Evolutionary conservation across 2,888 invertebrate genomes (phyloP), one percentile per base, ranked within the genome.

Genomic region (Halictus quadricinctus): DNA sequence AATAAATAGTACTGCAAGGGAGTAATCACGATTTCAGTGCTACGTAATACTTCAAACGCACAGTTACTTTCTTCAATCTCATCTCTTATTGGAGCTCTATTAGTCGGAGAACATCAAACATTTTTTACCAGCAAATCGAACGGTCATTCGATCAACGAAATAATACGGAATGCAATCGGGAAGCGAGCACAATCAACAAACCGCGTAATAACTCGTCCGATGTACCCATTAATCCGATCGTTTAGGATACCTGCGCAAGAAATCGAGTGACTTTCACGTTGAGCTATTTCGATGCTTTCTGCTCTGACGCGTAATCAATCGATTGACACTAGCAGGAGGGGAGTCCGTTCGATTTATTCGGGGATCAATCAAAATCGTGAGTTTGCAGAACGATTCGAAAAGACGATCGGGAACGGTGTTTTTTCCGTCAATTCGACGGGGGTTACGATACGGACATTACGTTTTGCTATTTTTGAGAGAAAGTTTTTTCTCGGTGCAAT

Each of bases 251-350:
- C 58, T n/a, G 12, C 36, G 15, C n/a, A 78, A 77, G 82, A 84
- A 75, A 78, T 72, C 78, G 54, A 75, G 74, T 54, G 48, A 75
- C 84, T 84, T 83, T 84, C 84, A 58, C 84, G 66, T 46, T 4
- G 46, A 75, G 69, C 70, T 50, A 29, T 66, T 46, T 25, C 64
- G 54, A 36, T 76, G 21, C 74, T 83, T 84, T 83, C 75, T n/a
- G 84, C 72, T 78, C 79, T 7, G 58, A 76, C 77, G 82, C 73
- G 78, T 76, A 72, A 79, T 48, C 70, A 76, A 70, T 76, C 48
- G 72, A 73, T 72, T 21, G n/a, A 36, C 13, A 15, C 54, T 1
- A 60, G n/a, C n/a, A 36, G 21, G 21, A 50, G 58, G 60, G 50
- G 73, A 72, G 80, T 81, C 58, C 81, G 72, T 84, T 70, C 58